These are phyloP conservation scores for Drosophila recens DNA, from an alignment of 2,888 invertebrate species.

Conservation along the genomic window DNA sequence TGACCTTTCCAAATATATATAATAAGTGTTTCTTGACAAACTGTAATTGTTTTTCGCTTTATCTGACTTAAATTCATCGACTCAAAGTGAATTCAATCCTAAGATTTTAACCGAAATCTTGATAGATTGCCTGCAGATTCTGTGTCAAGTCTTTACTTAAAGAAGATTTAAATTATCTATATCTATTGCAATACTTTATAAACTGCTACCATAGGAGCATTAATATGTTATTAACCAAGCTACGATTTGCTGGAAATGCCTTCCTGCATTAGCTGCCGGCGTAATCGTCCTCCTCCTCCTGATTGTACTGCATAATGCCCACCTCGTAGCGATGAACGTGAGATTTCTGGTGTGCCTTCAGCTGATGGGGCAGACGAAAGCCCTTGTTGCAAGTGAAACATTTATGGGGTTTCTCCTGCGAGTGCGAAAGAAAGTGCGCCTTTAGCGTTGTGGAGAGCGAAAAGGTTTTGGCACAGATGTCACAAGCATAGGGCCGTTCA, in stretches of 20 bases:
- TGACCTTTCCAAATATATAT: too few species aligned
- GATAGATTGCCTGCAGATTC: too few species aligned
- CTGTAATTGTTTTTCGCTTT: too few species aligned
- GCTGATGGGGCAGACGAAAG: conserved; percentile 83
- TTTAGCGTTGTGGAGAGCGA: conserved; percentile 79
- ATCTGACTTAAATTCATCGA: too few species aligned
- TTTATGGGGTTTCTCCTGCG: conserved; percentile 80
- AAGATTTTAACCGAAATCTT: too few species aligned
- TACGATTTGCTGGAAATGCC: neutral
- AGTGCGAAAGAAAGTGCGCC: conserved; percentile 79
- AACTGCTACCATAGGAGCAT: conserved; percentile 36
- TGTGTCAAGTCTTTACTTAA: too few species aligned
- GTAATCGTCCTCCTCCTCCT: conserved; percentile 27
- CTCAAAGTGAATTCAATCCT: too few species aligned
- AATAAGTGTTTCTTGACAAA: too few species aligned
- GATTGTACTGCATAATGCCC: conserved; percentile 36
- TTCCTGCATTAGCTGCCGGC: conserved; percentile 10
- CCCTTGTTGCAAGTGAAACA: conserved; percentile 82
- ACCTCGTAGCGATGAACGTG: conserved; percentile 57
- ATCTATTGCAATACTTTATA: neutral
- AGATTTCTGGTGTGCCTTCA: conserved; percentile 80
- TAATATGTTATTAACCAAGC: neutral
- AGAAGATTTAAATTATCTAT: neutral
- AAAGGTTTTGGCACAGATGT: conserved; percentile 77
- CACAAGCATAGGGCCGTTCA: conserved; percentile 80